These are phyloP conservation scores for Phortica magna DNA, from an alignment of 2,888 invertebrate genomes.

Conservation along the genomic window DNA sequence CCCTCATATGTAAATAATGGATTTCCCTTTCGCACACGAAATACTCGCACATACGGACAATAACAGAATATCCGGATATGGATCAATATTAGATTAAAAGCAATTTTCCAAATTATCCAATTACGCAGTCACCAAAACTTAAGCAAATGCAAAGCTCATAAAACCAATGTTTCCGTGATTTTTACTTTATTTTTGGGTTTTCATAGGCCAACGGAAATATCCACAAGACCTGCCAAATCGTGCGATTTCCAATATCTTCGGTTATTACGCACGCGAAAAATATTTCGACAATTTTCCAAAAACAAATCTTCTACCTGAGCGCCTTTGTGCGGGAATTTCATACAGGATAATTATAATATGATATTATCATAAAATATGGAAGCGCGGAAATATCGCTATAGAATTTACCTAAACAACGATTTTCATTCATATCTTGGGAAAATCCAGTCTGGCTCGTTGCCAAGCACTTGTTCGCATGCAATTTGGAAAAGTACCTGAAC, in stretches of 20 bases:
- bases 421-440: slow-evolving; percentile 63
- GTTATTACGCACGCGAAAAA: slow-evolving; percentile 58
- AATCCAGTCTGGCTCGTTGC: slow-evolving; percentile 42
- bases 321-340: slow-evolving; percentile 15
- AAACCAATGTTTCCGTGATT: slow-evolving; percentile 17
- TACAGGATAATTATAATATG: slow-evolving; percentile 42
- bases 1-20: slow-evolving; percentile 54
- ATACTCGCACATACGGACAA: slow-evolving; percentile 26
- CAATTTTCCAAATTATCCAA: slow-evolving; percentile 73
- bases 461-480: slow-evolving; percentile 60
- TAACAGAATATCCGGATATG: slow-evolving; percentile 56
- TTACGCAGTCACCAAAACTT: slow-evolving; percentile 72
- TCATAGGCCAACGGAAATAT: slow-evolving; percentile 44
- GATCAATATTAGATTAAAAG: slow-evolving; percentile 64
- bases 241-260: slow-evolving; percentile 38
- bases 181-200: slow-evolving; percentile 18
- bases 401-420: slow-evolving; percentile 25
- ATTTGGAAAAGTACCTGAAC: slow-evolving; percentile 40
- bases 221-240: slow-evolving; percentile 10
- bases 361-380: slow-evolving; percentile 48
- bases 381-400: slow-evolving; percentile 50
- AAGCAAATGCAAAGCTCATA: slow-evolving; percentile 51
- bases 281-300: background rate
- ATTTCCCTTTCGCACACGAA: slow-evolving; percentile 52
- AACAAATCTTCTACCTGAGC: background rate